Evolutionary conservation across 2,797 vertebrate species (phyloP).

Genomic region (Anguilla anguilla): DNA sequence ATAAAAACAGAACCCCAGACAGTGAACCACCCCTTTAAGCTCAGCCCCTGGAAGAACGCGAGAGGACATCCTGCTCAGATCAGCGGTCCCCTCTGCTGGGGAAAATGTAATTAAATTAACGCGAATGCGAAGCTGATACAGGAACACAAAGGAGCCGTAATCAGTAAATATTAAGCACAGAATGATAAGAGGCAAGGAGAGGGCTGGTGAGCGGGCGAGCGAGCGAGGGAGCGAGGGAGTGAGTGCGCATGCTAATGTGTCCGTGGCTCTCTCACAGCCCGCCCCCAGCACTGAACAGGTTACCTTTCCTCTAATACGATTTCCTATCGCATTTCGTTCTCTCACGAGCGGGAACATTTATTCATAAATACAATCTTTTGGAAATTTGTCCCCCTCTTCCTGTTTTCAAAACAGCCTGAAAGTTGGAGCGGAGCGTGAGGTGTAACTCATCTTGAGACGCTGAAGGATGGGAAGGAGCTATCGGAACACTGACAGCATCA

Average conservation of each 20-base stretch:
- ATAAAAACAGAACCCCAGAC: not conserved
- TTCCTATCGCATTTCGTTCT: not conserved
- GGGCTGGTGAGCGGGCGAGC: not conserved
- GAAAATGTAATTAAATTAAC: slow-evolving; percentile 6
- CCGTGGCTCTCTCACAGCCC: not conserved
- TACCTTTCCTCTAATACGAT: not conserved
- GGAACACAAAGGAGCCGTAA: not conserved
- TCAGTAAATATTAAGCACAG: not conserved
- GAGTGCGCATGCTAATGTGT: not conserved
- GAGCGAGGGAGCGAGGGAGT: not conserved
- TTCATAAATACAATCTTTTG: not conserved
- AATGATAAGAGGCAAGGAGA: not conserved
- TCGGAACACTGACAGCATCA: not conserved
- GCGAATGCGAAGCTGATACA: not conserved
- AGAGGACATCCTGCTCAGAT: not conserved
- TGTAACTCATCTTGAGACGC: not conserved
- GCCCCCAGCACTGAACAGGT: not conserved
- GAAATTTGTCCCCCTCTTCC: no score
- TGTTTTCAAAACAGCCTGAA: not conserved
- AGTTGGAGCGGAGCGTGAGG: not conserved
- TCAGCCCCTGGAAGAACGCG: not conserved
- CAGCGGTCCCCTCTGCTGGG: not conserved
- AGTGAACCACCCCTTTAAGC: not conserved
- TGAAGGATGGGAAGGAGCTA: not conserved
- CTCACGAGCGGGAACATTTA: not conserved